Evolutionary conservation across 1,140 invertebrate species (phyloP).

Genomic region (Drosophila bifasciata): DNA sequence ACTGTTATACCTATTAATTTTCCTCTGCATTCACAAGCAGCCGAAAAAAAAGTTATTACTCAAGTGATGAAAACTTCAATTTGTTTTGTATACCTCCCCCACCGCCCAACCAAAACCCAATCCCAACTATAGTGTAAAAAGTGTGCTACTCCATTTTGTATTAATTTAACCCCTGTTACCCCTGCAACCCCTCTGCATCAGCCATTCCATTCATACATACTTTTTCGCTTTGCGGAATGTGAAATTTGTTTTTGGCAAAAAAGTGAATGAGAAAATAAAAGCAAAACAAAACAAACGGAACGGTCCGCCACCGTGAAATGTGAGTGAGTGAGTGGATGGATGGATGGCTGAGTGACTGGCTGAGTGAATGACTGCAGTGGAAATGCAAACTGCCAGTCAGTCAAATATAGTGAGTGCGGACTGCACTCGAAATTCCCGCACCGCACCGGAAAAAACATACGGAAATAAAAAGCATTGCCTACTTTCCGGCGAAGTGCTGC

Average conservation of each 20-base stretch:
- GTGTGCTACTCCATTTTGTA: neutral
- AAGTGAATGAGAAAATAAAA: slow-evolving; percentile 27
- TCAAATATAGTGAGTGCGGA: slow-evolving; percentile 34
- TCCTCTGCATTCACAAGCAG: too few species aligned
- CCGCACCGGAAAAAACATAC: neutral
- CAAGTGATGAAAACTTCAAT: neutral
- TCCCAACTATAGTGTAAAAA: neutral
- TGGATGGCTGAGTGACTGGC: slow-evolving; percentile 33
- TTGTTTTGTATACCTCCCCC: neutral
- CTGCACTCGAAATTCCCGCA: slow-evolving; percentile 18
- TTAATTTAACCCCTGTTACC: slow-evolving; percentile 24
- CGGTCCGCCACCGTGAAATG: slow-evolving; percentile 50
- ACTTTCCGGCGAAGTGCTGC: slow-evolving; percentile 71
- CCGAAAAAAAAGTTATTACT: neutral
- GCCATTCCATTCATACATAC: slow-evolving; percentile 35
- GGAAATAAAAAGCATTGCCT: slow-evolving; percentile 62
- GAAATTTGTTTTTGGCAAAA: slow-evolving; percentile 61
- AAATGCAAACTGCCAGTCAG: slow-evolving; percentile 72
- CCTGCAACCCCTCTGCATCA: neutral
- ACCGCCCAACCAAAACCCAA: neutral
- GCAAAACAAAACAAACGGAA: slow-evolving; percentile 24
- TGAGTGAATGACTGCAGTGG: slow-evolving; percentile 78
- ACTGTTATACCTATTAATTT: too few species aligned
- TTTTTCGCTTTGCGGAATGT: slow-evolving; percentile 62
- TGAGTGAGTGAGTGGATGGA: slow-evolving; percentile 40